These are phyloP conservation scores for Zapus hudsonius DNA, from an alignment of 2,113 vertebrate genomes.

Conservation along the genomic window DNA sequence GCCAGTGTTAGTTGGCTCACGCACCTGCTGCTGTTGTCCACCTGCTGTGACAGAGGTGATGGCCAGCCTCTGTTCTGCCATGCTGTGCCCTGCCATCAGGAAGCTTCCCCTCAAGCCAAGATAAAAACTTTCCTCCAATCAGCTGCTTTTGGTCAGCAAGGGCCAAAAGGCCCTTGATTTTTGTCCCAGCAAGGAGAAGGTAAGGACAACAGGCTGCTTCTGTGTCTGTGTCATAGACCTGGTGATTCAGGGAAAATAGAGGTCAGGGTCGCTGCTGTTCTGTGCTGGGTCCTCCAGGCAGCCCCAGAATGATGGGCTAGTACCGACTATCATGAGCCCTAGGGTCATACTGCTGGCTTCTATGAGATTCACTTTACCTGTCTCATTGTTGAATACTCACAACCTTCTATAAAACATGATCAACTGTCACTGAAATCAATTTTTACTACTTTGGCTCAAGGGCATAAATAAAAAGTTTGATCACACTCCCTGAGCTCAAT, in stretches of 20 bases:
- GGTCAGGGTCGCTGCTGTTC: not conserved
- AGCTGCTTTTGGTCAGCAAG: too few relatives aligned
- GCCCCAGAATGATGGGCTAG: not conserved
- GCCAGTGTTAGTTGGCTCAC: too few relatives aligned
- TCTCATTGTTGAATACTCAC: not conserved
- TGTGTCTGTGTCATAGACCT: not conserved
- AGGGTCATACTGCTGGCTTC: not conserved
- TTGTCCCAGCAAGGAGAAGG: too few relatives aligned
- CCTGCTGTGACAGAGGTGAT: too few relatives aligned
- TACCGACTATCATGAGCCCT: not conserved
- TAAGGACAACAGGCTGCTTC: not conserved
- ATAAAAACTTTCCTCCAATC: too few relatives aligned
- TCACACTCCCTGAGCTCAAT: not conserved
- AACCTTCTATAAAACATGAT: not conserved
- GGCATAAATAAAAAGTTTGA: not conserved
- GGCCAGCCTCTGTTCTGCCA: too few relatives aligned
- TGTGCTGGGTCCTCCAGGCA: not conserved
- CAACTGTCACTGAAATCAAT: not conserved
- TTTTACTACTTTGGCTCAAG: not conserved
- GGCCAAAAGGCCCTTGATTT: too few relatives aligned
- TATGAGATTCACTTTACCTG: not conserved
- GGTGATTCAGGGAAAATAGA: not conserved
- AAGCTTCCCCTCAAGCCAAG: too few relatives aligned
- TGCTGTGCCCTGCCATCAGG: too few relatives aligned
- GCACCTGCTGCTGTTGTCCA: too few relatives aligned